Percentiles rank a stretch among this genome's conserved stretches.
phyloP scores from a whole-genome alignment of 1,140 invertebrate genomes.

The Apis cerana region DNA sequence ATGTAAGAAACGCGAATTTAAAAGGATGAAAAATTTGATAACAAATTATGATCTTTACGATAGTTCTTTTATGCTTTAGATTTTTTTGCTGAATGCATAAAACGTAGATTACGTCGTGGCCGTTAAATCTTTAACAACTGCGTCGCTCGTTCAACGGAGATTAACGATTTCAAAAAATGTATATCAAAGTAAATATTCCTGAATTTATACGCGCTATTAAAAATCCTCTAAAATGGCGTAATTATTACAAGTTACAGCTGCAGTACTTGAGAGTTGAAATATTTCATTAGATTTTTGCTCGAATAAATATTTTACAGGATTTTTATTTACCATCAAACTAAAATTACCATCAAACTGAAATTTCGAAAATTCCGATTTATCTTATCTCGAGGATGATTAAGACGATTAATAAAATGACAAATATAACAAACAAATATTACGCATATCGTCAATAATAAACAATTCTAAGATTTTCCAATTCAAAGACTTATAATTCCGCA shows the following conservation, averaged over 20 bases:
- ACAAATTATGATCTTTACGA: slow-evolving; percentile 31
- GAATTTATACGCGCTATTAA: slow-evolving; percentile 1
- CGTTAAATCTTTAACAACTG: slow-evolving; percentile 33
- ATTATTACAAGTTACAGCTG: slow-evolving; percentile 14
- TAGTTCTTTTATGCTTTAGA: slow-evolving; percentile 3
- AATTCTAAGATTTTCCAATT: background rate
- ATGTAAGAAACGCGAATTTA: background rate
- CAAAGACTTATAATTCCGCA: background rate
- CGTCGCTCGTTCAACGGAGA: slow-evolving; percentile 20
- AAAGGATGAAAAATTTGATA: slow-evolving; percentile 24
- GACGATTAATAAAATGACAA: too few species aligned
- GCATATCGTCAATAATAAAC: too few species aligned
- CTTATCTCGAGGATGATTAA: too few species aligned
- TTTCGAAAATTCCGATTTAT: too few species aligned
- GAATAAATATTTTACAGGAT: too few species aligned
- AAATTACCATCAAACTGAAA: too few species aligned
- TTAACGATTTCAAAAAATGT: slow-evolving; percentile 35
- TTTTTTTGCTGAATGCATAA: slow-evolving; percentile 12
- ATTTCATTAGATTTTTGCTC: background rate
- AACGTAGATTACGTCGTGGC: slow-evolving; percentile 26
- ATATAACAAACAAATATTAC: too few species aligned
- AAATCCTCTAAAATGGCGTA: background rate
- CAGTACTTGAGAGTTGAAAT: background rate
- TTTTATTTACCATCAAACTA: too few species aligned
- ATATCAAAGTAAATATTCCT: slow-evolving; percentile 27